phyloP scores from a whole-genome alignment of 1,140 invertebrate species.

The Apocrypta bakeri region DNA sequence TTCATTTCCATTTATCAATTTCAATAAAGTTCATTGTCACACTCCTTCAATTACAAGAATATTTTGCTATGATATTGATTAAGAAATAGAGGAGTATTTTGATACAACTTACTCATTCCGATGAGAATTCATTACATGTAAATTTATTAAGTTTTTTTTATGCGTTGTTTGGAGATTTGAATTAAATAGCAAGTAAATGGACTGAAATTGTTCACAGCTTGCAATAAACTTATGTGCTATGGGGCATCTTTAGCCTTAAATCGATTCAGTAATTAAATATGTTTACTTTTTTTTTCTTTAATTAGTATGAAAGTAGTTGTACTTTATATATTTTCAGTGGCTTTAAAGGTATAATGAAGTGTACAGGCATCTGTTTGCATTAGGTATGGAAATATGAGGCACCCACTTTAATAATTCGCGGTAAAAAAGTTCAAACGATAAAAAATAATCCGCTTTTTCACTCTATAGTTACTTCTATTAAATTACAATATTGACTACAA shows the following conservation, averaged over 20 bases:
- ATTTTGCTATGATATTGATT: constrained; percentile 50
- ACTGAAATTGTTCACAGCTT: constrained; percentile 60
- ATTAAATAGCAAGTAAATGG: constrained; percentile 59
- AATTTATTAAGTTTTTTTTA: constrained; percentile 21
- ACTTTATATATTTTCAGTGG: constrained; percentile 63
- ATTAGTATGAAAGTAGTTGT: constrained; percentile 69
- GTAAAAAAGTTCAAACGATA: constrained; percentile 53
- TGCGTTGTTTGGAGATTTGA: not conserved
- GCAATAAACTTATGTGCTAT: constrained; percentile 58
- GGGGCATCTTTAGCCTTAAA: constrained; percentile 57
- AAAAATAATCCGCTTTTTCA: constrained; percentile 52
- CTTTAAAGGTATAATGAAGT: constrained; percentile 57
- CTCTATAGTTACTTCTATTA: constrained; percentile 36
- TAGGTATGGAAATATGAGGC: constrained; percentile 58
- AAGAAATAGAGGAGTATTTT: constrained; percentile 56
- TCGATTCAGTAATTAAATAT: constrained; percentile 63
- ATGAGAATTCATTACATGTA: constrained; percentile 51
- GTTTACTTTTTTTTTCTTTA: constrained; percentile 57
- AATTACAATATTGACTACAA: constrained; percentile 58
- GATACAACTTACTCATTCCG: constrained; percentile 55
- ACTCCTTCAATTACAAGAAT: constrained; percentile 50
- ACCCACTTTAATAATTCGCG: constrained; percentile 55
- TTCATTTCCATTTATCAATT: constrained; percentile 16
- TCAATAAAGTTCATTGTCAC: constrained; percentile 30
- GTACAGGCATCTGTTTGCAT: constrained; percentile 55